Evolutionary conservation across 2,888 invertebrate species (phyloP).

Genomic region (Cheiracanthium punctorium): DNA sequence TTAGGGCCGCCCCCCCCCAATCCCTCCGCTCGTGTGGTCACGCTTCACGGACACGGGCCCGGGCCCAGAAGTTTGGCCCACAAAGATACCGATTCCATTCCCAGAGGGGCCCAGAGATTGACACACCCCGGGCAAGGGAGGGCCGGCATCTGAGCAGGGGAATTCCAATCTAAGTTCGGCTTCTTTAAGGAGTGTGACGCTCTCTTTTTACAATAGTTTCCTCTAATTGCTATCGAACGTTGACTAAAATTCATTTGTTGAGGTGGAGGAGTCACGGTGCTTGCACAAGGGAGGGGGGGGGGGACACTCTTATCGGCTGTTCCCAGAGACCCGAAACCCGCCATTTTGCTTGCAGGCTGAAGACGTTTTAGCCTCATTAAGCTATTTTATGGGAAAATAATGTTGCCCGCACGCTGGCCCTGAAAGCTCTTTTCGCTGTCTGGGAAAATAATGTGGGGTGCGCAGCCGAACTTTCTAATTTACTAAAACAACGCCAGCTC

Average conservation of each 20-base stretch:
- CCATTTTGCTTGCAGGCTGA: conserved; percentile 49
- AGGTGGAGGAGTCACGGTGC: conserved; percentile 52
- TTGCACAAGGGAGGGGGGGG: conserved; percentile 16
- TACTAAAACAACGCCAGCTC: background rate
- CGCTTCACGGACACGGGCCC: conserved; percentile 61
- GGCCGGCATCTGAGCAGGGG: conserved; percentile 42
- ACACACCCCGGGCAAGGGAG: conserved; percentile 55
- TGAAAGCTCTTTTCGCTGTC: conserved; percentile 14
- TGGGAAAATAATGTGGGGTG: background rate
- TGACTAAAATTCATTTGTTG: conserved; percentile 70
- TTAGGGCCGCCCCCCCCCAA: conserved; percentile 44
- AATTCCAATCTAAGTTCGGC: conserved; percentile 59
- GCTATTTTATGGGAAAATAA: conserved; percentile 62
- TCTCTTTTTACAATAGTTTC: conserved; percentile 66
- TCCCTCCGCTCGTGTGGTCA: conserved; percentile 61
- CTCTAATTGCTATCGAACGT: conserved; percentile 67
- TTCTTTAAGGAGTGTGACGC: conserved; percentile 49
- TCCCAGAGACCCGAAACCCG: conserved; percentile 50
- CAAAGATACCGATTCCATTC: conserved; percentile 51
- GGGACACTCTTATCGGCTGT: conserved; percentile 47
- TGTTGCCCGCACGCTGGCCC: conserved; percentile 39
- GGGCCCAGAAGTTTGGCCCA: conserved; percentile 50
- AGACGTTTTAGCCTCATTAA: conserved; percentile 60
- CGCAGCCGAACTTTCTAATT: conserved; percentile 1
- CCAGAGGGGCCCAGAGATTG: conserved; percentile 54